Evolutionary conservation across 2,888 invertebrate species (phyloP).

Genomic region (Nowickia ferox): DNA sequence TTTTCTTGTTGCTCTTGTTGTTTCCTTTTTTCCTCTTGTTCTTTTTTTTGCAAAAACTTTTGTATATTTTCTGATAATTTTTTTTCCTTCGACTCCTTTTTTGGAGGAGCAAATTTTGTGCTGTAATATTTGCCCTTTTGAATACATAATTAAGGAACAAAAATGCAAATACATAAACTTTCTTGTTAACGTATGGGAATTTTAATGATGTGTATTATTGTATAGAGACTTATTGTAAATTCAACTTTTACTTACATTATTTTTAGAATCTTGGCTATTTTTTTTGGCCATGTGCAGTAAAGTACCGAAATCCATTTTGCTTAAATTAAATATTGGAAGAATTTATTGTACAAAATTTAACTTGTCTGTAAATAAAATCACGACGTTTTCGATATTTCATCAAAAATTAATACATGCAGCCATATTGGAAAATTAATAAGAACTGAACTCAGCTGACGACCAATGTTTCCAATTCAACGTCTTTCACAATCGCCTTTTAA

Average conservation of each 20-base stretch:
- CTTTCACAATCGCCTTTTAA: neutral
- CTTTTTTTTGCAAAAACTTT: constrained; percentile 91
- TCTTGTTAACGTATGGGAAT: constrained; percentile 35
- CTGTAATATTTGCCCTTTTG: constrained; percentile 87
- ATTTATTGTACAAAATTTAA: constrained; percentile 24
- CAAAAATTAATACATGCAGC: constrained; percentile 62
- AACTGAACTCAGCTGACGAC: constrained; percentile 62
- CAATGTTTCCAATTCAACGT: neutral
- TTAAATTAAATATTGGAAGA: constrained; percentile 33
- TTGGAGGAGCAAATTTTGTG: constrained; percentile 91
- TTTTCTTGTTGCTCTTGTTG: constrained; percentile 86
- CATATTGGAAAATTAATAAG: constrained; percentile 55
- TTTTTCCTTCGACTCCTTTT: constrained; percentile 89
- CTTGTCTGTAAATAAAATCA: constrained; percentile 48
- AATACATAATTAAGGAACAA: constrained; percentile 17
- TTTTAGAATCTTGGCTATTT: constrained; percentile 84
- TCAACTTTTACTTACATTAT: constrained; percentile 78
- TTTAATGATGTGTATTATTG: constrained; percentile 16
- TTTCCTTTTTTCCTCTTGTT: constrained; percentile 90
- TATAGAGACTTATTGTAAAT: constrained; percentile 3
- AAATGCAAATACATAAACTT: neutral
- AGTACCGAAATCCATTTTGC: constrained; percentile 86
- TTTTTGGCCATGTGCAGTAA: constrained; percentile 86
- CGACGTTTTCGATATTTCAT: constrained; percentile 27
- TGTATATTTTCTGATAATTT: constrained; percentile 90